phyloP scores from a whole-genome alignment of 2,797 vertebrate genomes.

The Syndactyla subalaris region DNA sequence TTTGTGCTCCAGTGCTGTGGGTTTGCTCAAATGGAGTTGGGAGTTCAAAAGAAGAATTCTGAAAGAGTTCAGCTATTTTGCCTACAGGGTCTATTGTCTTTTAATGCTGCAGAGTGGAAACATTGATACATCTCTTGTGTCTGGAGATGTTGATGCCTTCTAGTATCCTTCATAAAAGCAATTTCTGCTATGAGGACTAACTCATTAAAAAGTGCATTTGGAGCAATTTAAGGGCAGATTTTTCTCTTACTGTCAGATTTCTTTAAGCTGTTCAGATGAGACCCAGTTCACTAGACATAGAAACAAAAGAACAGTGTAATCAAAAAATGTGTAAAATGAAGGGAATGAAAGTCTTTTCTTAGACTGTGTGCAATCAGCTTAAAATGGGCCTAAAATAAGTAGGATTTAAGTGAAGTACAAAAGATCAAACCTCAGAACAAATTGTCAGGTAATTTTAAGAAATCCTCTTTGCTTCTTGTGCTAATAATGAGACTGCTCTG shows the following conservation, averaged over 20 bases:
- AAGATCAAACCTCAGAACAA: slow-evolving; percentile 21
- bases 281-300: background rate
- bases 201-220: background rate
- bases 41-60: background rate
- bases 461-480: slow-evolving; percentile 8
- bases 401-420: slow-evolving; percentile 13
- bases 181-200: background rate
- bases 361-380: background rate
- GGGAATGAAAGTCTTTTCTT: background rate
- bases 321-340: background rate
- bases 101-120: background rate
- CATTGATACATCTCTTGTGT: background rate
- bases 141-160: background rate
- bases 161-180: background rate
- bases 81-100: background rate
- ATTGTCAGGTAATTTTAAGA: slow-evolving; percentile 37
- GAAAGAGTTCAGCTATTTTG: background rate
- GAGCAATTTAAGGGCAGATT: background rate
- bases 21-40: background rate
- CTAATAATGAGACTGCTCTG: background rate
- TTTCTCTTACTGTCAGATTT: background rate
- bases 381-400: slow-evolving; percentile 1
- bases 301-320: slow-evolving; percentile 16
- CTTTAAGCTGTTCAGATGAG: background rate
- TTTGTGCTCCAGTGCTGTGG: background rate